Percentiles rank a stretch among this genome's conserved stretches.
These are phyloP conservation scores for Andrena bucephala DNA, from an alignment of 2,888 invertebrate species.

Conservation along the genomic window DNA sequence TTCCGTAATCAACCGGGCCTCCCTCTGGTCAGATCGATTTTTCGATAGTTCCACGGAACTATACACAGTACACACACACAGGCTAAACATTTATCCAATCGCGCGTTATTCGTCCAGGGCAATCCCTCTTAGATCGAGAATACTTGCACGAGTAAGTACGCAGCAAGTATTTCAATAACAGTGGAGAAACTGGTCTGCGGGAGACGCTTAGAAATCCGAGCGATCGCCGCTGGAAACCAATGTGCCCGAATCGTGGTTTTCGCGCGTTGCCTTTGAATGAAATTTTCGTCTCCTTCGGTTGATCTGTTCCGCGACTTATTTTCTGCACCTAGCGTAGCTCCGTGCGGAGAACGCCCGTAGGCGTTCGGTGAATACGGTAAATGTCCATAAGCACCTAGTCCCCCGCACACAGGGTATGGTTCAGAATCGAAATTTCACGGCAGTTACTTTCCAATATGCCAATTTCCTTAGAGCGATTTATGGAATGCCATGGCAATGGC, in stretches of 20 bases:
- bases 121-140: slow-evolving; percentile 52
- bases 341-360: neutral
- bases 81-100: slow-evolving; percentile 49
- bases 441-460: neutral
- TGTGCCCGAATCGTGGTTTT: neutral
- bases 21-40: slow-evolving; percentile 47
- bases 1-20: slow-evolving; percentile 32
- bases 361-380: neutral
- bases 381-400: neutral
- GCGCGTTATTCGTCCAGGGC: slow-evolving; percentile 54
- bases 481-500: neutral
- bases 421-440: neutral
- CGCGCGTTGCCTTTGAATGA: neutral
- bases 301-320: too few species aligned
- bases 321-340: too few species aligned
- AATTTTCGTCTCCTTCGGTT: neutral
- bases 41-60: slow-evolving; percentile 42
- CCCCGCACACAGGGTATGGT: neutral
- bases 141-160: slow-evolving; percentile 70
- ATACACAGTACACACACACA: slow-evolving; percentile 9
- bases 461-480: neutral
- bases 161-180: slow-evolving; percentile 77
- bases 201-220: slow-evolving; percentile 38
- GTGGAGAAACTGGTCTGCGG: slow-evolving; percentile 25
- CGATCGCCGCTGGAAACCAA: slow-evolving; percentile 20